A percentile compares a stretch with the other conserved stretches of the same genome.
Conservation (phyloP, 2,113 vertebrate species). For the Phalacrocorax brasilianus region DNA sequence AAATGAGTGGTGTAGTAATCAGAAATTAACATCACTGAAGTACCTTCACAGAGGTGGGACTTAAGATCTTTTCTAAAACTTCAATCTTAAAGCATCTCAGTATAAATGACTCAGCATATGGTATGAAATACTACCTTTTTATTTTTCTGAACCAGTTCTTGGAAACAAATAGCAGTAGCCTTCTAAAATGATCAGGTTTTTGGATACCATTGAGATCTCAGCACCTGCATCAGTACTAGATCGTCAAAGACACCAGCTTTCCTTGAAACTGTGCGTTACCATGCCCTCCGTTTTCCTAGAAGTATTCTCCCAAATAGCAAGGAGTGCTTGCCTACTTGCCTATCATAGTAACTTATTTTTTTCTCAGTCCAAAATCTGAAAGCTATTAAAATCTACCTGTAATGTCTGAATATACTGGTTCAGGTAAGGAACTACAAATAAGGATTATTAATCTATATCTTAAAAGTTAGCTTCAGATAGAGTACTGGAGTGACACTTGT, state of each 20-base stretch:
- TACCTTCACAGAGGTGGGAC: not conserved
- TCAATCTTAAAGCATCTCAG: not conserved
- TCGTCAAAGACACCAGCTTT: not conserved
- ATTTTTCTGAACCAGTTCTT: not conserved
- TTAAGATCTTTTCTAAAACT: not conserved
- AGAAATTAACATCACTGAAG: not conserved
- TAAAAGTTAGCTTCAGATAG: not conserved
- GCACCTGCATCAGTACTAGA: not conserved
- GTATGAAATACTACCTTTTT: not conserved
- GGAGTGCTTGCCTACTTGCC: not conserved
- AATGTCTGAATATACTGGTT: not conserved
- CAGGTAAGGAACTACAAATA: not conserved
- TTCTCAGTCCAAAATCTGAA: not conserved
- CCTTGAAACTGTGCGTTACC: not conserved
- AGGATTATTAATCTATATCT: not conserved
- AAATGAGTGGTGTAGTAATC: not conserved
- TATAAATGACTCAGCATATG: not conserved
- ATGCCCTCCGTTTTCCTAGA: not conserved
- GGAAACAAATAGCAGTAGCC: not conserved
- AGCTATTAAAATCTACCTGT: not conserved
- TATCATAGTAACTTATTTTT: not conserved
- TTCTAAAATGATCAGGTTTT: not conserved
- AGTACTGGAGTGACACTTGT: fast-evolving
- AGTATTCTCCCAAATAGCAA: not conserved
- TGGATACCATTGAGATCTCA: not conserved